These are phyloP conservation scores for Solea solea DNA, from an alignment of 2,113 vertebrate genomes.

Conservation along the genomic window DNA sequence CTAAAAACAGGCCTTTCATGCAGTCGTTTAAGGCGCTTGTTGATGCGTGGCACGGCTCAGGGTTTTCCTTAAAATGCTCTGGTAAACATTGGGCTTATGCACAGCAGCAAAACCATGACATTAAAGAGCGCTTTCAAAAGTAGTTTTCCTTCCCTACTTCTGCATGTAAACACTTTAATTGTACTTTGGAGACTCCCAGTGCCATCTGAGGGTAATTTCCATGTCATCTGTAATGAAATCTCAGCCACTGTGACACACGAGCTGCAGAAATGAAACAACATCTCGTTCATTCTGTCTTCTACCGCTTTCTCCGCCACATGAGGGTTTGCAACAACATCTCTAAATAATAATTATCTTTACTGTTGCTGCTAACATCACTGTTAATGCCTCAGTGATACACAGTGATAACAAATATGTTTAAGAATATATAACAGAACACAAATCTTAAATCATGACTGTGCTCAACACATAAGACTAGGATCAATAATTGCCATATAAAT, in stretches of 20 bases:
- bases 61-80: constrained; percentile 84
- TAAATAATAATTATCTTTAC: too few species aligned
- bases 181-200: constrained; percentile 77
- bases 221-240: constrained; percentile 49
- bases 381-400: too few species aligned
- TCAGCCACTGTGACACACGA: constrained; percentile 1
- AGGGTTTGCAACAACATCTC: too few species aligned
- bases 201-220: constrained; percentile 67
- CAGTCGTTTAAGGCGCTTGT: constrained; percentile 85
- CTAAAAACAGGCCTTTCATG: constrained; percentile 79
- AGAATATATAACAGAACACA: too few species aligned
- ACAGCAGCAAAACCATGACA: constrained; percentile 84
- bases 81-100: constrained; percentile 89
- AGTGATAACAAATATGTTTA: too few species aligned
- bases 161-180: constrained; percentile 84
- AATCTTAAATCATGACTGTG: too few species aligned
- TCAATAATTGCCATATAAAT: too few species aligned
- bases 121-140: constrained; percentile 83
- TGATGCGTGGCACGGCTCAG: constrained; percentile 86
- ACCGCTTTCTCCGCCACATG: too few species aligned
- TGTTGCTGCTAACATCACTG: too few species aligned
- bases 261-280: neutral
- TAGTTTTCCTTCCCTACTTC: constrained; percentile 82
- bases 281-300: too few species aligned
- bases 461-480: too few species aligned